A percentile compares a stretch with the other conserved stretches of the same genome.
These are phyloP conservation scores for Lapara coniferarum DNA, from an alignment of 2,888 invertebrate species.

Conservation along the genomic window DNA sequence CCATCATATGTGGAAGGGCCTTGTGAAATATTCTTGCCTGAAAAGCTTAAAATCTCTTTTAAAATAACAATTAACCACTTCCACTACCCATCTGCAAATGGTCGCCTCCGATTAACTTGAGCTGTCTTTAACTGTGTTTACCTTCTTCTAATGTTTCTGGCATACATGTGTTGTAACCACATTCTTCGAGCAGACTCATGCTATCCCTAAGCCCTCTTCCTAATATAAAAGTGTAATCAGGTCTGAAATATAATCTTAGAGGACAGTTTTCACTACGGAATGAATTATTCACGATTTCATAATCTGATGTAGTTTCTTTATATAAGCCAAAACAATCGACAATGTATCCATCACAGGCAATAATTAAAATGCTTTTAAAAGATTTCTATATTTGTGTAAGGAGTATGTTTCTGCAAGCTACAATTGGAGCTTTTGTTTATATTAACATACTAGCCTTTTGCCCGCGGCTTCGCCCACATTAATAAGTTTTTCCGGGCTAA, in stretches of 20 bases:
- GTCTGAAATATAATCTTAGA: background rate
- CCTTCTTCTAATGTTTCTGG: constrained; percentile 2
- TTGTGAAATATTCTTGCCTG: background rate
- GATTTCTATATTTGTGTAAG: background rate
- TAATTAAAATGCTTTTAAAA: background rate
- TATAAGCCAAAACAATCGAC: background rate
- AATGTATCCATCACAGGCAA: background rate
- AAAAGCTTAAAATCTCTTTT: background rate
- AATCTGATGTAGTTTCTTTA: background rate
- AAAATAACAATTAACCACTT: background rate
- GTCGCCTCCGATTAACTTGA: background rate
- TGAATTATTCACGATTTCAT: background rate
- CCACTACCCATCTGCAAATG: too few species aligned
- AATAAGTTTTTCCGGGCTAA: too few species aligned
- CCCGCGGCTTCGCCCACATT: too few species aligned
- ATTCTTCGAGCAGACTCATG: background rate
- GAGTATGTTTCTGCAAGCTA: background rate
- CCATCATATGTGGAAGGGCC: background rate
- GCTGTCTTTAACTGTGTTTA: background rate
- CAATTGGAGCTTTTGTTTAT: background rate
- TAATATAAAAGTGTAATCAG: background rate
- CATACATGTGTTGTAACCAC: background rate
- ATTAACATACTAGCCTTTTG: too few species aligned
- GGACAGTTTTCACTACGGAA: background rate
- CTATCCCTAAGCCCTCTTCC: background rate